phyloP scores from a whole-genome alignment of 2,888 invertebrate species.

The Raillietiella orientalis region DNA sequence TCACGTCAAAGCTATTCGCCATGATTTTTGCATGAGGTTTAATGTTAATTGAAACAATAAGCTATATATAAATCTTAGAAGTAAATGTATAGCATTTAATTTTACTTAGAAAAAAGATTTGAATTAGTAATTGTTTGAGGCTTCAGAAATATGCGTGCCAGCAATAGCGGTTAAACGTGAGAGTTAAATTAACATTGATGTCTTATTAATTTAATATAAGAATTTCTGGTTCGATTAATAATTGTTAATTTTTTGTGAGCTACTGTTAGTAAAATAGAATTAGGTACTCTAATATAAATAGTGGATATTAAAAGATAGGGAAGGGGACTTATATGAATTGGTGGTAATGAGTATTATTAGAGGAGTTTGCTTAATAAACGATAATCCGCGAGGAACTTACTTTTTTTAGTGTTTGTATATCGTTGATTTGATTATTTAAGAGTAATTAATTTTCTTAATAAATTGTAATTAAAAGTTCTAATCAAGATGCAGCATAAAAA shows the following conservation, averaged over 20 bases:
- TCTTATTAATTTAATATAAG: constrained; percentile 12
- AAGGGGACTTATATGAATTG: constrained; percentile 29
- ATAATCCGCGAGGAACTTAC: constrained; percentile 24
- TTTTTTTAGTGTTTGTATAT: constrained; percentile 15
- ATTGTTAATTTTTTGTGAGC: constrained; percentile 13
- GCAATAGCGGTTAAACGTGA: constrained; percentile 33
- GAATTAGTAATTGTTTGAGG: constrained; percentile 20
- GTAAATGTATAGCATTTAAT: no score
- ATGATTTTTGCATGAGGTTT: no score
- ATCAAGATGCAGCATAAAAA: constrained; percentile 34
- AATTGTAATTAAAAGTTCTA: constrained; percentile 21
- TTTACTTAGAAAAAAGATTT: constrained; percentile 24
- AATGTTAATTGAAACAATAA: no score
- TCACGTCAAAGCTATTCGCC: no score
- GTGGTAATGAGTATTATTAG: constrained; percentile 33
- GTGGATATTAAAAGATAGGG: constrained; percentile 1
- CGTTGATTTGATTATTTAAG: constrained; percentile 15
- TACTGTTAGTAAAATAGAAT: constrained; percentile 23
- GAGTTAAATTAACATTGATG: constrained; percentile 17
- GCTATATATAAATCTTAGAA: no score
- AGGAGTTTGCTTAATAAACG: constrained; percentile 32
- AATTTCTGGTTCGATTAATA: constrained; percentile 21
- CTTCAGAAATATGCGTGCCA: constrained; percentile 30
- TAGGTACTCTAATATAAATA: constrained; percentile 28
- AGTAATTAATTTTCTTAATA: constrained; percentile 10